Conservation (phyloP, 2,797 vertebrate genomes). For the Tragopan temminckii region DNA sequence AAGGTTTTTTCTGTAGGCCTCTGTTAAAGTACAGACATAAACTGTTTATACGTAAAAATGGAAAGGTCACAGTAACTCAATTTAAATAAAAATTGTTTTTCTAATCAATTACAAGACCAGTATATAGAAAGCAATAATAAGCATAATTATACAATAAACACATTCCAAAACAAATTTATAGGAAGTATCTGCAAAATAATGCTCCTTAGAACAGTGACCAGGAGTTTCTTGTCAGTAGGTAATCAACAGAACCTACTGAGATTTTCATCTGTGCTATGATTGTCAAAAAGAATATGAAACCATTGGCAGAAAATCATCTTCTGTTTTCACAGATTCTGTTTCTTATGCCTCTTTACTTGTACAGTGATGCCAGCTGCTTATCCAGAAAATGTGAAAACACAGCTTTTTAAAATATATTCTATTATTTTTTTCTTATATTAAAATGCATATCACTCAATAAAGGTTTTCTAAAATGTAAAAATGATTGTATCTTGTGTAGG, state of each 20-base stretch:
- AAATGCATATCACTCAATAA: neutral
- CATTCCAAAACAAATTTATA: neutral
- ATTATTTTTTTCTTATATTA: neutral
- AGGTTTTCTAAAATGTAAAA: neutral
- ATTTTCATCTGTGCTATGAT: neutral
- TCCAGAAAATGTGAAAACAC: neutral
- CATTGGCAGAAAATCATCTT: neutral
- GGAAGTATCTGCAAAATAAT: neutral
- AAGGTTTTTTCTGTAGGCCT: neutral
- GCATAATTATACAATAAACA: neutral
- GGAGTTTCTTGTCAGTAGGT: neutral
- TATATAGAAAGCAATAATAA: neutral
- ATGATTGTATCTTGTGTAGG: neutral
- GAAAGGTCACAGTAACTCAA: neutral
- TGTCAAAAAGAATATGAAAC: neutral
- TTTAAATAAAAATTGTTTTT: neutral
- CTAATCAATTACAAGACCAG: neutral
- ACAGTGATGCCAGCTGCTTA: neutral
- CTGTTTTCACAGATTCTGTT: neutral
- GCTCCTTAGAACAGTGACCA: neutral
- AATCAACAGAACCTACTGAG: neutral
- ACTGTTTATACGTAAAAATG: neutral
- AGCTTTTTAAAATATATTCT: neutral
- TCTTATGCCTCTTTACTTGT: rapidly evolving
- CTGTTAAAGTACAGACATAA: neutral